Conservation (phyloP, 2,797 vertebrate species). For the Pangasius djambal region DNA sequence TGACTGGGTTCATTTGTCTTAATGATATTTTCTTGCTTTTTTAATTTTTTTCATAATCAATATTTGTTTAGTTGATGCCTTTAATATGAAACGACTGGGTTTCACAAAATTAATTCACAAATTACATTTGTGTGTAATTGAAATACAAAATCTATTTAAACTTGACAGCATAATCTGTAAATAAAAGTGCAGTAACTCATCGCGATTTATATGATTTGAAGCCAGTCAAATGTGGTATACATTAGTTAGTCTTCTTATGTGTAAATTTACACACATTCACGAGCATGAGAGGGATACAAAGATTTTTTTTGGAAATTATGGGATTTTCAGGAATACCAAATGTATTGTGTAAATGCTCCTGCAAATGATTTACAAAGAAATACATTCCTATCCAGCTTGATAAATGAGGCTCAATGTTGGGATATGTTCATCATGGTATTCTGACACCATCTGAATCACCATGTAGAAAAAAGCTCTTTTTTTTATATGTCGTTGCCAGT, state of each 20-base stretch:
- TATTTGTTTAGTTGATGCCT: neutral
- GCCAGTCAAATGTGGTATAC: neutral
- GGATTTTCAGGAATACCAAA: neutral
- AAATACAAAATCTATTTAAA: neutral
- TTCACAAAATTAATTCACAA: neutral
- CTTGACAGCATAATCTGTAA: neutral
- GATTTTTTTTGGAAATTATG: neutral
- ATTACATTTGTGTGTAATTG: neutral
- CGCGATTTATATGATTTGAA: neutral
- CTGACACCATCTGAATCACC: constrained; percentile 32
- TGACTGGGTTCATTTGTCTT: neutral
- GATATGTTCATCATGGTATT: constrained; percentile 40
- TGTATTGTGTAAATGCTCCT: neutral
- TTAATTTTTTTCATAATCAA: neutral
- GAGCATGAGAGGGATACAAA: neutral
- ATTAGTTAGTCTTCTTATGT: neutral
- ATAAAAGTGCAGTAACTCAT: neutral
- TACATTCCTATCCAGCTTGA: neutral
- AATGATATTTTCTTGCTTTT: neutral
- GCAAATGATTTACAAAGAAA: neutral
- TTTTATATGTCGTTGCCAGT: constrained; percentile 34
- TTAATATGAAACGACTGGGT: neutral
- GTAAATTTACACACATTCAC: neutral
- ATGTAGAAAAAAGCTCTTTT: constrained; percentile 23
- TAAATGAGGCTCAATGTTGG: neutral